phyloP scores from a whole-genome alignment of 2,113 vertebrate species.

The Syrrhaptes paradoxus region DNA sequence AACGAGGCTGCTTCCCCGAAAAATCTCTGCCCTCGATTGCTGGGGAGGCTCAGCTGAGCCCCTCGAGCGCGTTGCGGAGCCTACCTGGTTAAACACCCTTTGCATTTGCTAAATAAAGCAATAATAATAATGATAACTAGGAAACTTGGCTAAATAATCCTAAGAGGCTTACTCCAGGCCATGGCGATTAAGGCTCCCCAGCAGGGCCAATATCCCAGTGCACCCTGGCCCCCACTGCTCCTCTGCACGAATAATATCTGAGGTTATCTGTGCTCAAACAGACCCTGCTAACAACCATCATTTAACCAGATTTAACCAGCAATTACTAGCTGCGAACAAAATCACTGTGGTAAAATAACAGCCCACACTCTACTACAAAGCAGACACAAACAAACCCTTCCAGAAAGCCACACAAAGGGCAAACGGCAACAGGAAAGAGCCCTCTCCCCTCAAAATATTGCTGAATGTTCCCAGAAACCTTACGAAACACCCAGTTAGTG shows the following conservation, averaged over 20 bases:
- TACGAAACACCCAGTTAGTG: not conserved
- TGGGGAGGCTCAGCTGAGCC: not conserved
- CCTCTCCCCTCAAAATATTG: not conserved
- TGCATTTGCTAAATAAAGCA: slow-evolving; percentile 22
- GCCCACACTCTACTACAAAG: not conserved
- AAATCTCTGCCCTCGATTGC: not conserved
- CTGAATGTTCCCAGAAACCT: not conserved
- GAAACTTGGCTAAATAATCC: slow-evolving; percentile 52
- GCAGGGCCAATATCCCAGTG: not conserved
- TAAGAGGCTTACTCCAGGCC: slow-evolving; percentile 46
- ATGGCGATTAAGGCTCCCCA: not conserved
- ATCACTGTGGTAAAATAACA: slow-evolving; percentile 25
- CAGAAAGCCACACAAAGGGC: not conserved
- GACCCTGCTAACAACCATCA: slow-evolving; percentile 33
- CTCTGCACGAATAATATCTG: not conserved
- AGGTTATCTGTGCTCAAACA: slow-evolving; percentile 30
- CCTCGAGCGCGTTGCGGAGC: fast-evolving
- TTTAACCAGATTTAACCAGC: slow-evolving; percentile 55
- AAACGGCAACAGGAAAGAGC: not conserved
- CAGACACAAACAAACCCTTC: slow-evolving; percentile 39
- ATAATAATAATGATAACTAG: not conserved
- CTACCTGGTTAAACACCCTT: not conserved
- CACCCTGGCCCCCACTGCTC: not conserved
- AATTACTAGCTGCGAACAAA: slow-evolving; percentile 54
- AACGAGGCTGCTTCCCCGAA: not conserved